A percentile compares a stretch with the other conserved stretches of the same genome.
phyloP scores from a whole-genome alignment of 2,113 vertebrate genomes.

The Sander vitreus region DNA sequence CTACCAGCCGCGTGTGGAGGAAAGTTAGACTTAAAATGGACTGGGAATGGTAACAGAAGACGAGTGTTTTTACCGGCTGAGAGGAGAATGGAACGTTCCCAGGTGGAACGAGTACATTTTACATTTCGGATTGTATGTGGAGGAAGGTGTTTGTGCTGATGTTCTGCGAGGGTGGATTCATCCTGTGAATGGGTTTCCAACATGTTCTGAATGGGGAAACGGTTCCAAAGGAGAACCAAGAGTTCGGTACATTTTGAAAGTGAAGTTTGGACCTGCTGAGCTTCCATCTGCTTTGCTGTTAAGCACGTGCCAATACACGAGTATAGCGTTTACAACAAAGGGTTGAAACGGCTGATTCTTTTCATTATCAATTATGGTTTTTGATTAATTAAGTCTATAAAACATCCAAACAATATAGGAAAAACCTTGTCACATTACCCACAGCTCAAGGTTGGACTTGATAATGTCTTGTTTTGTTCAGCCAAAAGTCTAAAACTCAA shows the following conservation, averaged over 20 bases:
- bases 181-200: not conserved
- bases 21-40: conserved; percentile 69
- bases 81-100: conserved; percentile 62
- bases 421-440: not conserved
- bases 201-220: not conserved
- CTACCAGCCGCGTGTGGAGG: conserved; percentile 33
- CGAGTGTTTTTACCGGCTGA: conserved; percentile 48
- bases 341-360: not conserved
- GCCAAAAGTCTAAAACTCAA: not conserved
- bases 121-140: not conserved
- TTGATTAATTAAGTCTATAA: not conserved
- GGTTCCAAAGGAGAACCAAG: not conserved
- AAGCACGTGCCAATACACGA: not conserved
- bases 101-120: conserved; percentile 21
- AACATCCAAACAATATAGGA: not conserved
- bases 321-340: not conserved
- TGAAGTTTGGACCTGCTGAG: not conserved
- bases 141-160: conserved; percentile 21
- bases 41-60: conserved; percentile 59
- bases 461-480: not conserved
- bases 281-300: not conserved
- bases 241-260: not conserved
- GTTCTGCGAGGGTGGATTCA: not conserved
- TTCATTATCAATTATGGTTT: not conserved
- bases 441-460: not conserved